These are phyloP conservation scores for Tapera naevia DNA, from an alignment of 2,797 vertebrate genomes.

Conservation along the genomic window DNA sequence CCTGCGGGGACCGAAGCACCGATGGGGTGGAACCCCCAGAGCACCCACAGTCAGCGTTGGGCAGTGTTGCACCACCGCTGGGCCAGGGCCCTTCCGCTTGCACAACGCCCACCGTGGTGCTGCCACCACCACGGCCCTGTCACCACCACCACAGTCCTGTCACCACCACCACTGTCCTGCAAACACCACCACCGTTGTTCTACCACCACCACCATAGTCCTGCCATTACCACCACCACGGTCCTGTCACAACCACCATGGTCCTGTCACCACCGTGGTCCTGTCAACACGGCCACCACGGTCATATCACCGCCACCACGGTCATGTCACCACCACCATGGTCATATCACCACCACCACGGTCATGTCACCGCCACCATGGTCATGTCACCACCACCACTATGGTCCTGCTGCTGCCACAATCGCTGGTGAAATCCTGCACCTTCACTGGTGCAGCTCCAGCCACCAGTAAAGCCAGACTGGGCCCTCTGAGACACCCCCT, in stretches of 20 bases:
- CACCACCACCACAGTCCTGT: neutral
- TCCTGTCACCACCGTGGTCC: neutral
- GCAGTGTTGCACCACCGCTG: neutral
- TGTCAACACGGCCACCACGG: neutral
- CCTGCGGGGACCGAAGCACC: fast-evolving
- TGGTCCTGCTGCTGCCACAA: too few species aligned
- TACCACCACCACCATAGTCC: neutral
- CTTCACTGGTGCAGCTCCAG: too few species aligned
- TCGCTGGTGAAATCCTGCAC: too few species aligned
- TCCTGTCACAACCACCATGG: too few species aligned
- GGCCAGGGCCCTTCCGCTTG: neutral
- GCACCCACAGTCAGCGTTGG: fast-evolving
- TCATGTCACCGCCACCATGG: too few species aligned
- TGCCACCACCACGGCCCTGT: neutral
- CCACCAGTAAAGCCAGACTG: neutral
- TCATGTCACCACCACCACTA: too few species aligned
- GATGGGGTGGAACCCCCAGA: fast-evolving
- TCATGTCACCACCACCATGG: too few species aligned
- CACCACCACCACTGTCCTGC: neutral
- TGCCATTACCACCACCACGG: neutral
- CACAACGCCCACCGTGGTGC: neutral
- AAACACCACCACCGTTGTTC: too few species aligned
- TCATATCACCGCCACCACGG: too few species aligned
- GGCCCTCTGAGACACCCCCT: neutral
- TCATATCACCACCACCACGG: too few species aligned